Base-by-base conservation (phyloP, 1,140 invertebrate genomes). In the Zaprionus taronus region DNA sequence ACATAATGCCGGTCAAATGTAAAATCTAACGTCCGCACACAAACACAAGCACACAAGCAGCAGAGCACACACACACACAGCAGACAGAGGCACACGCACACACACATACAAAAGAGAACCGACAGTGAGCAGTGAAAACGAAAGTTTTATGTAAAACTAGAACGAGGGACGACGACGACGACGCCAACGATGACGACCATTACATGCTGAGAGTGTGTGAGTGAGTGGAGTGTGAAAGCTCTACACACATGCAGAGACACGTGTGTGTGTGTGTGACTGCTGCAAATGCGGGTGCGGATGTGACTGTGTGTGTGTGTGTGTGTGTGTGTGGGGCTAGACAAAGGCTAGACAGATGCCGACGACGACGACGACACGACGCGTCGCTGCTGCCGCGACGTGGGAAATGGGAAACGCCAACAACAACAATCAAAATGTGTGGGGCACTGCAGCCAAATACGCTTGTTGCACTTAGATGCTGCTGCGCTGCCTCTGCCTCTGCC, bases 101-200 rank as follows among this genome's bases (percentile, higher is more conserved):
- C 34, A 65, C 51, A 63, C 17, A 12, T 14, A 55, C 28, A 64
- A 22, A 17, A n/a, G n/a, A n/a, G n/a, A n/a, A 44, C 26, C 51
- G 57, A 55, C 72, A 72, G 64, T 11, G 31, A 71, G 24, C 51
- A 78, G 22, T 63, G 80, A 87, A 89, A 87, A 81, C 72, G 84
- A 89, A 89, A 84, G 84, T 89, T 84, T 80, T 90, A 72, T 89
- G 81, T 84, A 84, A 89, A 89, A 90, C 84, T 90, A 89, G 69
- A 62, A 66, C 76, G 81, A 79, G 74, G 26, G 22, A 80, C 71
- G 56, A 73, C 71, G 61, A 53, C 31, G 55, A 68, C 47, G 64
- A 61, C 2, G 17, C n/a, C 7, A 72, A 62, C 31, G 41, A 58
- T 20, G 55, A 76, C 72, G 73, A 80, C 80, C 65, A 67, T 87